phyloP scores from a whole-genome alignment of 2,888 invertebrate species.

The Eristalinus aeneus region DNA sequence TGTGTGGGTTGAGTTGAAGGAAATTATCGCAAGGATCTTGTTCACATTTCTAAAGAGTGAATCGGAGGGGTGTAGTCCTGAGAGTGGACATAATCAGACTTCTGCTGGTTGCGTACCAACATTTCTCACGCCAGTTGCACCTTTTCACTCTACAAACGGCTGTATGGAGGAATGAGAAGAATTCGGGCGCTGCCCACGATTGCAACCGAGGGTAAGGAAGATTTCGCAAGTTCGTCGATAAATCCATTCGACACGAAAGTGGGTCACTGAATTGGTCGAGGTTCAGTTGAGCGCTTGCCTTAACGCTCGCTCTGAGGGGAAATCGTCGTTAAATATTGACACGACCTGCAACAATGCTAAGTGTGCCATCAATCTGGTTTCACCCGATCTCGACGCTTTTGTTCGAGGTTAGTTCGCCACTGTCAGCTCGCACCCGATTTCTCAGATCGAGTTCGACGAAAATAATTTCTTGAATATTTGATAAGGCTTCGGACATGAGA shows the following conservation, averaged over 20 bases:
- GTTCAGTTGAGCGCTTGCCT: not conserved
- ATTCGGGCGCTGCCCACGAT: not conserved
- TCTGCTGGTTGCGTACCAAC: too few relatives aligned
- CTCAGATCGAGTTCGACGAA: not conserved
- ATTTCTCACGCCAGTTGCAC: too few relatives aligned
- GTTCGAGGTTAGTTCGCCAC: not conserved
- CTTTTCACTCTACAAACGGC: too few relatives aligned
- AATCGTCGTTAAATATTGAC: not conserved
- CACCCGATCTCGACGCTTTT: not conserved
- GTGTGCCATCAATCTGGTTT: not conserved
- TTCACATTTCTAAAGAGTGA: too few relatives aligned
- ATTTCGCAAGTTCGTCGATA: too few relatives aligned
- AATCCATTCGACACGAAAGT: too few relatives aligned
- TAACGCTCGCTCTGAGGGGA: not conserved
- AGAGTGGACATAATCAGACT: too few relatives aligned
- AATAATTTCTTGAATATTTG: not conserved
- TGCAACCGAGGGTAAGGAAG: not conserved
- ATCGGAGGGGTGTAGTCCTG: too few relatives aligned
- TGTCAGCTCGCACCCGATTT: not conserved
- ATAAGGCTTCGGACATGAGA: not conserved
- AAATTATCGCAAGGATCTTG: too few relatives aligned
- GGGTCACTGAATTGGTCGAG: not conserved
- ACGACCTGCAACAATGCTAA: not conserved
- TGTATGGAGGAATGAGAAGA: too few relatives aligned
- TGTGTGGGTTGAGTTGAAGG: too few relatives aligned